Percentiles rank a stretch among this genome's conserved stretches.
Evolutionary conservation across 2,797 vertebrate genomes (phyloP).

Genomic region (Clamator glandarius): DNA sequence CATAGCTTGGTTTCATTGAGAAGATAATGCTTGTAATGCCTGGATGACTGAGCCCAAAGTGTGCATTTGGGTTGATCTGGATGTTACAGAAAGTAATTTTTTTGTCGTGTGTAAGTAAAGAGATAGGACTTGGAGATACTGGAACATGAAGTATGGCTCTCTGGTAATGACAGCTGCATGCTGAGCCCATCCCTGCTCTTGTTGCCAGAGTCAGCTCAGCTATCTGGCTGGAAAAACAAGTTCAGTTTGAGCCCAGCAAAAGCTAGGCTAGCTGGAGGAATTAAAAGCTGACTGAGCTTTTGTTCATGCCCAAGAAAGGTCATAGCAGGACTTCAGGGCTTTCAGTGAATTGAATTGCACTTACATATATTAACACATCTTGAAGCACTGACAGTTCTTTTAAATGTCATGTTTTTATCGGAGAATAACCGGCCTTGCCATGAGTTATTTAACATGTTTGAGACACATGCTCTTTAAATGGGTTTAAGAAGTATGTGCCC

Average conservation of each 20-base stretch:
- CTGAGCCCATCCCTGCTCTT: neutral
- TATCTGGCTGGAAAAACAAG: neutral
- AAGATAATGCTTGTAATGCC: neutral
- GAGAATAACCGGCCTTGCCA: neutral
- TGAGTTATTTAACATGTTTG: neutral
- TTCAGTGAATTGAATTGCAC: neutral
- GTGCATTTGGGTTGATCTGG: neutral
- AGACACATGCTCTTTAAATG: neutral
- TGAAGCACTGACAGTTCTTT: neutral
- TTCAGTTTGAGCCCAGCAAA: neutral
- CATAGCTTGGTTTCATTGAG: neutral
- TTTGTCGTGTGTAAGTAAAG: neutral
- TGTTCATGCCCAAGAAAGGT: neutral
- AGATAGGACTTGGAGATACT: neutral
- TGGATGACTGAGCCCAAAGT: neutral
- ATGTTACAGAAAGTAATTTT: neutral
- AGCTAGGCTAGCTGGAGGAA: neutral
- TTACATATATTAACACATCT: neutral
- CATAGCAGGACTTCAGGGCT: neutral
- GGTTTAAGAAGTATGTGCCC: neutral
- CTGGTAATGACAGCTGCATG: neutral
- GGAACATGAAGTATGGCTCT: neutral
- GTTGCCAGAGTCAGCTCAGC: neutral
- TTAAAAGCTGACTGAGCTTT: neutral
- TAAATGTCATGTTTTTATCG: neutral